Evolutionary conservation across 2,797 vertebrate genomes (phyloP).

Genomic region (Microhierax caerulescens): DNA sequence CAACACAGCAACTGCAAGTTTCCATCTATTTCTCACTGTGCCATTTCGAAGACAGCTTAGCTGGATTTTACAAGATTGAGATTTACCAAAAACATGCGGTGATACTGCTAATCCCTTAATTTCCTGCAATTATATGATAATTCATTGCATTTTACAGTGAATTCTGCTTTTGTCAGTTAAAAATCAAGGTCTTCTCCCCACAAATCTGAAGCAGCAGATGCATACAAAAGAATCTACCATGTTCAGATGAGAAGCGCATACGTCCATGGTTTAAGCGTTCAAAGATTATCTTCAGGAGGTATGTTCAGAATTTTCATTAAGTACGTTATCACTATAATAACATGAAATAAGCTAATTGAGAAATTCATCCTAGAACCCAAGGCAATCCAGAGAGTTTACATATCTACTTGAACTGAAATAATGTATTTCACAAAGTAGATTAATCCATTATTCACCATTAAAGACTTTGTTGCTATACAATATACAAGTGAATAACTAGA

Average conservation of each 20-base stretch:
- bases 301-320: background rate
- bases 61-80: background rate
- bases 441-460: background rate
- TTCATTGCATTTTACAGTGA: background rate
- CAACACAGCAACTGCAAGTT: background rate
- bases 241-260: background rate
- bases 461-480: background rate
- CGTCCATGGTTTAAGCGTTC: background rate
- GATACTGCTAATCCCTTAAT: background rate
- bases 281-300: background rate
- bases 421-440: background rate
- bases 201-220: background rate
- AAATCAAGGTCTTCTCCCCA: background rate
- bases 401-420: background rate
- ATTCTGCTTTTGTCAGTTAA: background rate
- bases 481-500: background rate
- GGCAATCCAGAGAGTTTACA: background rate
- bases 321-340: slow-evolving; percentile 10
- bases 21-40: background rate
- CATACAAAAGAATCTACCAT: background rate
- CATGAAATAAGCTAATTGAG: slow-evolving; percentile 15
- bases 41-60: background rate
- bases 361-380: background rate
- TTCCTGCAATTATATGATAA: background rate
- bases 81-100: background rate